Evolutionary conservation across 2,888 invertebrate genomes (phyloP), one percentile per base, ranked within the genome.

Genomic region (Hydropsyche betteni): DNA sequence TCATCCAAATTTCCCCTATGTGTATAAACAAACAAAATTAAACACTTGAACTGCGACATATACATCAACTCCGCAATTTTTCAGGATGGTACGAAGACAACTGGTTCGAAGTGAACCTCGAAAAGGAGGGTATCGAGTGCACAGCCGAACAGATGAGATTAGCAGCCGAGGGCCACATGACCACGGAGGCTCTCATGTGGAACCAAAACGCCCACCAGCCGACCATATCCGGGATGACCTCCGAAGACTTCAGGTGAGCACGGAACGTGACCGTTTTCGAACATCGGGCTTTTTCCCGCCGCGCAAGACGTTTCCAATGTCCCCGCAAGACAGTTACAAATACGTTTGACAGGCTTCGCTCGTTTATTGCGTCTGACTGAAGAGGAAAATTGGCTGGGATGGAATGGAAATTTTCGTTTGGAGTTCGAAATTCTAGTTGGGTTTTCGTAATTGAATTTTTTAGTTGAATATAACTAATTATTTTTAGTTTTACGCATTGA

Each of bases 111-210:
- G 92, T 93, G 6, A 94, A 94, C 83, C 86, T 96, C 80, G 93
- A 94, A 80, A 91, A 92, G 76, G 96, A 97, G 84, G 92, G 93
- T 70, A 93, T 99, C 78, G 93, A 95, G 79, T 99, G 99, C 84
- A 97, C 97, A 0, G 90, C 91, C 76, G 95, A 97, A 80, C 92
- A 99, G 85, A 97, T 99, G 96, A 89, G 93, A 64, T 90, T 91
- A 80, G 98, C 98, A 0, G 96, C 99, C 0, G 97, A 98, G 84
- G 98, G 98, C 1, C 99, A 99, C 84, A 89, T 99, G 75, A 99
- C 99, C 55, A 99, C 99, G 0, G 99, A 99, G 84, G 98, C 98
- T 33, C 91, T 99, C 64, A 98, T 99, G 96, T 95, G 98, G 93
- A 98, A 99, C 86, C 96, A 97, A 84, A 97, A 98, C 85, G 85